Percentiles rank a stretch among this genome's conserved stretches.
Conservation (phyloP, 2,888 invertebrate species). For the Cepaea hortensis region DNA sequence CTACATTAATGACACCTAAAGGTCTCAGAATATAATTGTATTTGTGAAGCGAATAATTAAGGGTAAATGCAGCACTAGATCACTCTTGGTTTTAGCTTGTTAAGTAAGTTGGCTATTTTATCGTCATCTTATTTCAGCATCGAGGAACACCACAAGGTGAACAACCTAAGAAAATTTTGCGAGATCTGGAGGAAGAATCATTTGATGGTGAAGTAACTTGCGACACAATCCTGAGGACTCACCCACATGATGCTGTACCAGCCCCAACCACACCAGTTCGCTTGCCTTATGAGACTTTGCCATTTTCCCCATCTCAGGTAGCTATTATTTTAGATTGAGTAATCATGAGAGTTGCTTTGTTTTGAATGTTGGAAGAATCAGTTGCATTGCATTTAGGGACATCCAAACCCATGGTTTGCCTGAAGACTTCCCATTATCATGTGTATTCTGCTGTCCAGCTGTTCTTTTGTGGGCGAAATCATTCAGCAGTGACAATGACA, state of each 20-base stretch:
- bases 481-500: no score
- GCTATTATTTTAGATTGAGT: no score
- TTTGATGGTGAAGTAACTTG: conserved; percentile 23
- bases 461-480: no score
- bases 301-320: conserved; percentile 88
- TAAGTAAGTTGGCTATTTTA: not conserved
- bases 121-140: conserved; percentile 9
- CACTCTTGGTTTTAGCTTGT: not conserved
- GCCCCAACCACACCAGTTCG: conserved; percentile 64
- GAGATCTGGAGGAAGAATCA: conserved; percentile 47
- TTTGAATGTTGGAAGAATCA: no score
- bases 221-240: not conserved
- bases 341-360: no score
- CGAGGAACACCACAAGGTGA: conserved; percentile 19
- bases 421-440: no score
- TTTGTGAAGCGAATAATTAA: no score
- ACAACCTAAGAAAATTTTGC: conserved; percentile 44
- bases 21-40: no score
- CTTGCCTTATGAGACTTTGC: conserved; percentile 90
- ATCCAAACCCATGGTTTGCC: no score
- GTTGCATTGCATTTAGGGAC: no score
- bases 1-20: no score
- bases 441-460: no score
- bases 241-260: not conserved
- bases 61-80: not conserved